Conservation (phyloP, 2,797 vertebrate genomes). For the Xenops minutus region DNA sequence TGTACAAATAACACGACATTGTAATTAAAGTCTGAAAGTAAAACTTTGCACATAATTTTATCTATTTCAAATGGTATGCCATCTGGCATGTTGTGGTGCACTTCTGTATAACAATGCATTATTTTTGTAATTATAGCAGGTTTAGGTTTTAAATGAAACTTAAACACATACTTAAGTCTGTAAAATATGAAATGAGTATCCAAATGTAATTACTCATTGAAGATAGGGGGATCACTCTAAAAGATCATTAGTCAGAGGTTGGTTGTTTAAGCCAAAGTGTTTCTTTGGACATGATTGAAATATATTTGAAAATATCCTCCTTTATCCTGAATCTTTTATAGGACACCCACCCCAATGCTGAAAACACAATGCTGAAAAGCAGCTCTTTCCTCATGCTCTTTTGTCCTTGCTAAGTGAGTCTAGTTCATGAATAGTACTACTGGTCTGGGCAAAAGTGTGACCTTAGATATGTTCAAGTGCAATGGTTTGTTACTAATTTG, state of each 20-base stretch:
- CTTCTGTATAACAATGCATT: neutral
- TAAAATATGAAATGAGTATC: neutral
- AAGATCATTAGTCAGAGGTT: neutral
- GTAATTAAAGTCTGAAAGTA: neutral
- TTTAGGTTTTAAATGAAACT: neutral
- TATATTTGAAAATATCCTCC: neutral
- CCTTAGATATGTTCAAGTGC: conserved; percentile 45
- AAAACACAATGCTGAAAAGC: neutral
- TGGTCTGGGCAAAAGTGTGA: conserved; percentile 32
- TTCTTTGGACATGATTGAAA: neutral
- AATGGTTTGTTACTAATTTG: conserved; percentile 57
- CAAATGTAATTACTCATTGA: neutral
- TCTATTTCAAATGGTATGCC: neutral
- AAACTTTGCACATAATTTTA: neutral
- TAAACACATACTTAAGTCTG: neutral
- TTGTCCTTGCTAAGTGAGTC: conserved; percentile 44
- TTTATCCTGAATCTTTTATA: neutral
- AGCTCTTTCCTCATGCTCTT: neutral
- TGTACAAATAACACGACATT: neutral
- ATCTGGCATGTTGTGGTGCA: neutral
- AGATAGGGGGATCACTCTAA: neutral
- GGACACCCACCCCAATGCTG: neutral
- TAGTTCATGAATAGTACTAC: neutral
- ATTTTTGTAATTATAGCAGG: neutral
- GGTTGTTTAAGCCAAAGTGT: neutral